These are phyloP conservation scores for Bradysia coprophila DNA, from an alignment of 1,140 invertebrate species.

Conservation along the genomic window DNA sequence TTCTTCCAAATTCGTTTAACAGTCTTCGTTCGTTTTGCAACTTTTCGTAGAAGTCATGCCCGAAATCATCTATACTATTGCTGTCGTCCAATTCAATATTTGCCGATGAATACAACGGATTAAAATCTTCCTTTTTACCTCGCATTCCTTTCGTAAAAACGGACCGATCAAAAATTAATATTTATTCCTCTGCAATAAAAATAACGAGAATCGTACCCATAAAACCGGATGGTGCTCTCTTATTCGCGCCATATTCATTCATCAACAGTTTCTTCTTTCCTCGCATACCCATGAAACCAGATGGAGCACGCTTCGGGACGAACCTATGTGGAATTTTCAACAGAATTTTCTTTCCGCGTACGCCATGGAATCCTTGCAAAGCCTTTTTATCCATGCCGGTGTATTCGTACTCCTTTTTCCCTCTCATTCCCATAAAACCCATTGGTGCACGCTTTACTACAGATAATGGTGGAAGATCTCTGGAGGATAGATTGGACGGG, in stretches of 20 bases:
- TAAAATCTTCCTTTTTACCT: not conserved
- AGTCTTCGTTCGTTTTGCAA: not conserved
- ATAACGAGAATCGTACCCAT: not conserved
- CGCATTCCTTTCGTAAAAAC: not conserved
- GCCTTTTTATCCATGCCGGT: not conserved
- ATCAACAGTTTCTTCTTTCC: not conserved
- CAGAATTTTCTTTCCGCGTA: not conserved
- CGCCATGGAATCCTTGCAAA: not conserved
- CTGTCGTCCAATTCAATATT: not conserved
- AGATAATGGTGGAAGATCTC: not conserved
- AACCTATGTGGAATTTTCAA: not conserved
- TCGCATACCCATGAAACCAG: not conserved
- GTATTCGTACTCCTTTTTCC: conserved; percentile 20
- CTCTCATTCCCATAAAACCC: conserved; percentile 28
- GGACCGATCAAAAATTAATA: too few relatives aligned
- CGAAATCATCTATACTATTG: not conserved
- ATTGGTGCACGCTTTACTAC: conserved; percentile 20
- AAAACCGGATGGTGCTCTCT: not conserved
- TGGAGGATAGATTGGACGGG: too few relatives aligned
- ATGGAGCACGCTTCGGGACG: not conserved
- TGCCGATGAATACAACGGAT: not conserved
- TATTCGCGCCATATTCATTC: not conserved
- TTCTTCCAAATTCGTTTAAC: not conserved
- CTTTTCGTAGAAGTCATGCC: not conserved
- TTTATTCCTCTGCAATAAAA: too few relatives aligned